A percentile compares a stretch with the other conserved stretches of the same genome.
These are phyloP conservation scores for Phocides pigmalion DNA, from an alignment of 1,140 invertebrate species.

Conservation along the genomic window DNA sequence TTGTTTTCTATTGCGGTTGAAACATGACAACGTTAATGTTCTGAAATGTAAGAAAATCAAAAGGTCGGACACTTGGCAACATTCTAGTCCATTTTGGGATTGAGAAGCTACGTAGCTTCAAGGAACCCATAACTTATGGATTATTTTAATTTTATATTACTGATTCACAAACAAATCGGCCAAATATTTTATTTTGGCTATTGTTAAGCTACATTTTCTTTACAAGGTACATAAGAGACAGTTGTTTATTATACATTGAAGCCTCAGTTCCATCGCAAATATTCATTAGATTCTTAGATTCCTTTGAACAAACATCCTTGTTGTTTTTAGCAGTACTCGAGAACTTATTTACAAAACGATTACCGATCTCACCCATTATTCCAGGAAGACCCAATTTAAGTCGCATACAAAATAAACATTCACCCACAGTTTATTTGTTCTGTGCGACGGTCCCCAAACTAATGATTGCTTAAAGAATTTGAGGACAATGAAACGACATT, in stretches of 20 bases:
- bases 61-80: too few species aligned
- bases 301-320: conserved; percentile 19
- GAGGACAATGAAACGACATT: conserved; percentile 42
- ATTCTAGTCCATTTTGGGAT: too few species aligned
- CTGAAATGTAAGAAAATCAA: too few species aligned
- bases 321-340: conserved; percentile 29
- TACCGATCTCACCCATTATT: conserved; percentile 64
- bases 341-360: conserved; percentile 65
- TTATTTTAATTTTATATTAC: too few species aligned
- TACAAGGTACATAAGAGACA: too few species aligned
- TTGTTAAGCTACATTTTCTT: too few species aligned
- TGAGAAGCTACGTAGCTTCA: too few species aligned
- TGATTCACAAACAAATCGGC: too few species aligned
- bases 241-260: conserved; percentile 1
- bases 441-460: conserved; percentile 60
- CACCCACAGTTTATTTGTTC: conserved; percentile 69
- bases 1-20: too few species aligned
- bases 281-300: conserved; percentile 18
- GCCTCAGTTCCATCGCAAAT: not conserved
- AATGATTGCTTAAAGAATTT: conserved; percentile 63
- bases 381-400: conserved; percentile 67
- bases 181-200: too few species aligned
- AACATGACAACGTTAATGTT: too few species aligned
- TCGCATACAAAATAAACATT: conserved; percentile 71
- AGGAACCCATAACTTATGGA: too few species aligned